Conservation (phyloP, 2,113 vertebrate genomes). For the Mustela lutreola region DNA sequence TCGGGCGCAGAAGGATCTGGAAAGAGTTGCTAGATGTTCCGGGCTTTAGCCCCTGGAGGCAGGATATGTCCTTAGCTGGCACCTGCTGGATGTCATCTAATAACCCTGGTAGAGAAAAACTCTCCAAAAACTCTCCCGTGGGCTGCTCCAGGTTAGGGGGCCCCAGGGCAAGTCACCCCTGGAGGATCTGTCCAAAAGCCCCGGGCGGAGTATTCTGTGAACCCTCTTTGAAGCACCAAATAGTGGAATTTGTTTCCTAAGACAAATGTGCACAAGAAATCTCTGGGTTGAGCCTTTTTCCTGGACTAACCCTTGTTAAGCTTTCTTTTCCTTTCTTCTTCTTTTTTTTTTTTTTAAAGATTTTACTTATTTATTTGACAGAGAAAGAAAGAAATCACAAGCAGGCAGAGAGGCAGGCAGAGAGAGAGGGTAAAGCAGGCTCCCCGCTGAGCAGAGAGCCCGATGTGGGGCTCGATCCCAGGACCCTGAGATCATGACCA, state of each 20-base stretch:
- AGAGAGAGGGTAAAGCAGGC: too few relatives aligned
- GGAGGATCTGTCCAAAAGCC: neutral
- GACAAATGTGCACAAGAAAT: neutral
- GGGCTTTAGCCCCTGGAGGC: constrained; percentile 16
- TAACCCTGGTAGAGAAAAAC: neutral
- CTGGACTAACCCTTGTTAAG: constrained; percentile 17
- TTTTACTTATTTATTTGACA: too few relatives aligned
- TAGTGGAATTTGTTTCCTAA: constrained; percentile 30
- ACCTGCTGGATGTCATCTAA: neutral
- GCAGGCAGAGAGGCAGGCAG: too few relatives aligned
- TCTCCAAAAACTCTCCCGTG: neutral
- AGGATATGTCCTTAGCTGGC: neutral
- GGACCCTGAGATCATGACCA: too few relatives aligned
- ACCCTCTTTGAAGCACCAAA: constrained; percentile 22
- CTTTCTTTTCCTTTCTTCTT: neutral
- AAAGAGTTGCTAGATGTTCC: constrained; percentile 55
- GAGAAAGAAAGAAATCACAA: too few relatives aligned
- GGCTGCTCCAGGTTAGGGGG: neutral
- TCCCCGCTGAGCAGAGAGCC: too few relatives aligned
- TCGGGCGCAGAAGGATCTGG: neutral
- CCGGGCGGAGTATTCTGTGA: neutral
- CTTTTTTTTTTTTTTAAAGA: too few relatives aligned
- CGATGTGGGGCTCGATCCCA: too few relatives aligned
- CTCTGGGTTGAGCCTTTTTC: neutral
- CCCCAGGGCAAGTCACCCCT: neutral